Evolutionary conservation across 2,888 invertebrate genomes (phyloP), one percentile per base, ranked within the genome.

Genomic region (Ariolimax columbianus): DNA sequence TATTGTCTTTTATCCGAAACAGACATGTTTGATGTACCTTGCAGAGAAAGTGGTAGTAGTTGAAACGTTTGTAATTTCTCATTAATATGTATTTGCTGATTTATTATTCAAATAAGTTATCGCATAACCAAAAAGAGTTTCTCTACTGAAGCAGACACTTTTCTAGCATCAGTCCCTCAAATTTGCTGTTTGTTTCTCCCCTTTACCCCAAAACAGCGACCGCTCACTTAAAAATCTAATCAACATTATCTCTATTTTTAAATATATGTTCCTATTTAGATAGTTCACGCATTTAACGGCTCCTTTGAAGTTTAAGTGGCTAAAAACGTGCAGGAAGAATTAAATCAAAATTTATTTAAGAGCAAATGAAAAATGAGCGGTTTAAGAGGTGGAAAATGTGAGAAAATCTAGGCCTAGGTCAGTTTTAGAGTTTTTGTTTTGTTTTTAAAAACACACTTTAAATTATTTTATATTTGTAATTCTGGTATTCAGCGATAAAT

Each of bases 241-340:
- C 40, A 73, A n/a, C 72, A 40, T 73, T 73, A 73, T 73, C 72
- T 23, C 72, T 23, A n/a, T 43, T 73, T 73, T 38, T 43, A 73
- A 73, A 43, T 73, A 43, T n/a, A 38, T n/a, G 40, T 73, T 43
- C n/a, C 23, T n/a, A 43, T 73, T 73, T 26, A 73, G 72, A 73
- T 43, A 14, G 43, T 72, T 72, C 26, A 6, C 4, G 23, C 23
- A 72, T 26, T 38, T 7, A 38, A 4, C 26, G 38, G 40, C n/a
- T n/a, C 36, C 72, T 73, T 73, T 73, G 72, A 73, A 73, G 72
- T 73, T 73, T 73, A 26, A n/a, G n/a, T 73, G n/a, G 72, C n/a
- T 14, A 40, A 40, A 43, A 73, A 73, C 72, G 19, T 43, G 43
- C 72, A n/a, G 40, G 72, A 73, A 73, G 14, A 23, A 19, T 73